Evolutionary conservation across 2,888 invertebrate species (phyloP), one percentile per base, ranked within the genome.

Genomic region (Punctoribates punctum): DNA sequence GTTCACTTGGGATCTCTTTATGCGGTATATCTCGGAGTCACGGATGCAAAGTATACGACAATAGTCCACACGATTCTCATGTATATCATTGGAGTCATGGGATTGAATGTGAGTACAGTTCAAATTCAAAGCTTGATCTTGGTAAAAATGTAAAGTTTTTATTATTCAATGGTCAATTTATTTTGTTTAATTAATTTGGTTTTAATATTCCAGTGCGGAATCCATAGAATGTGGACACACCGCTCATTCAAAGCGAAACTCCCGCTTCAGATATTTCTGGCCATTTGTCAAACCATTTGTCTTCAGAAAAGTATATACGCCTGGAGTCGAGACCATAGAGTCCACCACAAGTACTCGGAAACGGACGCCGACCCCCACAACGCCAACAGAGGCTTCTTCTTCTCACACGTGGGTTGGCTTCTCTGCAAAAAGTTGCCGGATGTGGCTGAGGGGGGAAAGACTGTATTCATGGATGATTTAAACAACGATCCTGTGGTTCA

Each of bases 171-270:
- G n/a, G n/a, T n/a, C n/a, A n/a, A n/a, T n/a, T n/a, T n/a, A n/a
- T n/a, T n/a, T n/a, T n/a, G n/a, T n/a, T n/a, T n/a, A n/a, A n/a
- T n/a, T n/a, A n/a, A n/a, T n/a, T n/a, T n/a, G n/a, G n/a, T n/a
- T n/a, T n/a, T n/a, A n/a, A n/a, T n/a, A n/a, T n/a, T n/a, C n/a
- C n/a, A 57, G 57, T 57, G 57, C n/a, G 86, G 86, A 4, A 85
- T 85, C 15, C 86, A 86, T 80, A 81, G 86, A 65, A 82, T 87
- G 15, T 86, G 86, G 86, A 80, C 85, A 9, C 86, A 86, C 80
- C 80, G 84, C 3, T 20, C 57, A 38, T 74, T 25, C 23, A 74
- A 74, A 54, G 74, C 74, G 11, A 74, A 74, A 60, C 51, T 46
- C 1, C 74, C 74, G 20, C 54, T 74, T 51, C 46, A 54, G 65